Evolutionary conservation across 2,888 invertebrate species (phyloP).

Genomic region (Xestoiulus laeticollis): DNA sequence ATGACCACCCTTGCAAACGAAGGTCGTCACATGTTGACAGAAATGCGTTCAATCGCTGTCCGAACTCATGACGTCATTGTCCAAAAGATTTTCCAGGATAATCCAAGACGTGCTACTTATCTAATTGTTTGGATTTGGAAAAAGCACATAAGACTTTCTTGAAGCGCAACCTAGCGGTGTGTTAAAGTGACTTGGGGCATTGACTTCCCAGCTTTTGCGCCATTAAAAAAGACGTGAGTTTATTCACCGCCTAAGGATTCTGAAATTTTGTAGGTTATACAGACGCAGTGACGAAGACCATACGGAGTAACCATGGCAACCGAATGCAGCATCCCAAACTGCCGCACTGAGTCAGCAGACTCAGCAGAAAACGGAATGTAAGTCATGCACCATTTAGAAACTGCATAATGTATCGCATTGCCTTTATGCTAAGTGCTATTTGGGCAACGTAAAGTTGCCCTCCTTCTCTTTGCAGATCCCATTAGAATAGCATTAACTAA

Average conservation of each 20-base stretch:
- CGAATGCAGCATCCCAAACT: background rate
- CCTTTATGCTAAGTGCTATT: conserved; percentile 10
- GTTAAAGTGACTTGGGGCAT: background rate
- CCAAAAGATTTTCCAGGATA: no score
- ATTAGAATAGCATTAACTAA: conserved; percentile 6
- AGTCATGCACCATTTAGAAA: conserved; percentile 11
- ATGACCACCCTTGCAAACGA: background rate
- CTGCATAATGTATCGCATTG: conserved; percentile 19
- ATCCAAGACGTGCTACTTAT: background rate
- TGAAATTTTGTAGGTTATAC: background rate
- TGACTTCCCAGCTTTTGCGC: background rate
- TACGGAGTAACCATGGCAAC: background rate
- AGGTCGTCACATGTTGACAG: background rate
- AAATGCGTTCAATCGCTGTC: background rate
- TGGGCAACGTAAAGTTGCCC: background rate
- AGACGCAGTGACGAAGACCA: conserved; percentile 16
- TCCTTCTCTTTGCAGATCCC: background rate
- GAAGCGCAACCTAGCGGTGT: background rate
- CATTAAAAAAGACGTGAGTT: background rate
- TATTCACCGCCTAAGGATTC: background rate
- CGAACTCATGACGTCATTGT: background rate
- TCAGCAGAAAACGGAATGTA: conserved; percentile 2
- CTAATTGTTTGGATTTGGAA: background rate
- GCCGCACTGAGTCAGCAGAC: background rate
- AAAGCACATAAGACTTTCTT: background rate